Evolutionary conservation across 2,888 invertebrate species (phyloP), one percentile per base, ranked within the genome.

Genomic region (Chymomyza caudatula): DNA sequence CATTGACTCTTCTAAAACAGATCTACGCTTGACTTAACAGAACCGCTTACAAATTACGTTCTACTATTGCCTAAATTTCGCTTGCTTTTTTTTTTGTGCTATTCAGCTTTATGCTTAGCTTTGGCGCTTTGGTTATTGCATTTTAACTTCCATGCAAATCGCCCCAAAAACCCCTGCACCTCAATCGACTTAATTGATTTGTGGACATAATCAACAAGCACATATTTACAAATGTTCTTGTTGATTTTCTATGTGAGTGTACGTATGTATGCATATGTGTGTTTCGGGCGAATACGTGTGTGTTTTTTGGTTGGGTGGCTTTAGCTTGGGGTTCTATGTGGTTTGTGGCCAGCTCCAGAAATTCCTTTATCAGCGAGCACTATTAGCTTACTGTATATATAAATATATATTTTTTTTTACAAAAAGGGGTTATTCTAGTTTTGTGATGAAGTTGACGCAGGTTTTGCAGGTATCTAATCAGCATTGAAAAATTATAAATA

Each of bases 161-260:
- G 2, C 65, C 65, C 57, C 60, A 66, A 82, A 77, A 73, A 80
- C 29, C 29, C 29, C 73, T 69, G 63, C 62, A 73, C 65, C 78
- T 78, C 87, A 88, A 87, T 88, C 88, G 89, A 78, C 85, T 85
- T 86, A 87, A 88, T 87, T 88, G 87, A 87, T 88, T 89, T 87
- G 86, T 86, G 80, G 85, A 83, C 83, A 80, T 85, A 80, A 85
- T 84, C 80, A 80, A 77, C 60, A 49, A 37, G 49, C 44, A 43
- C 51, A 17, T 47, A 47, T 47, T 47, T 47, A 19, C 47, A 17
- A 17, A 47, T 47, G 47, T 15, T 64, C 66, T 63, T 69, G 57
- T 51, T 51, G 51, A 20, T 51, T 51, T 20, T 51, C 20, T 51
- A 49, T 56, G 51, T 53, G 15, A 19, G 29, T 20, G 15, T 42